These are phyloP conservation scores for Ptychodera flava DNA, from an alignment of 35 echinoderm and acorn worm genomes.

Conservation along the genomic window DNA sequence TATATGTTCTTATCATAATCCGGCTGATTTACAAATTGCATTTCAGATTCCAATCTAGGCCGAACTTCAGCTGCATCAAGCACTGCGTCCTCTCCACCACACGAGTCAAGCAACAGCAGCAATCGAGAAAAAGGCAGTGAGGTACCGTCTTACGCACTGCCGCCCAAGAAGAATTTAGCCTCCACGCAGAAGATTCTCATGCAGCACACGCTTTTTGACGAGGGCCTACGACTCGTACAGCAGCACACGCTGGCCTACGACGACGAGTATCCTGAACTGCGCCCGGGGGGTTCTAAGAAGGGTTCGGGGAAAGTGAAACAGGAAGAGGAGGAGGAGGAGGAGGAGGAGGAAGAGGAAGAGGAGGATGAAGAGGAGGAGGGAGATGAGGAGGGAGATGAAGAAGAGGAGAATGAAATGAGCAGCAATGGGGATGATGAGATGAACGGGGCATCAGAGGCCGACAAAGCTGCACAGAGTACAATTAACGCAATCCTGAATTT, in stretches of 20 bases:
- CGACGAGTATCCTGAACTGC: conserved; percentile 4
- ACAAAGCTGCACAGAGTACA: not conserved
- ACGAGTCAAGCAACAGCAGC: not conserved
- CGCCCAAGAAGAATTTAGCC: conserved; percentile 36
- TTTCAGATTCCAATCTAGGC: not conserved
- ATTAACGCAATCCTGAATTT: not conserved
- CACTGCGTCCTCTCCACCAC: not conserved
- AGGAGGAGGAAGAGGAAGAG: not conserved
- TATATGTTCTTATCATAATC: too few species aligned
- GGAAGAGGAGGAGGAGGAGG: not conserved
- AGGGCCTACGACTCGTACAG: conserved; percentile 72
- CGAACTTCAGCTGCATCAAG: not conserved
- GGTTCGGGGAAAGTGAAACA: not conserved
- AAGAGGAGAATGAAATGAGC: not conserved
- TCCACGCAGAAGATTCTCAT: conserved; percentile 47
- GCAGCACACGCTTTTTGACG: conserved; percentile 73
- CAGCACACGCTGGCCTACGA: not conserved
- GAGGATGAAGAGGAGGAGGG: not conserved
- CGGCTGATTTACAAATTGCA: too few species aligned
- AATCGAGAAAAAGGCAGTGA: not conserved
- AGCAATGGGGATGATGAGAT: not conserved
- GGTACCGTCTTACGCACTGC: not conserved
- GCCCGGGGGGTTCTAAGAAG: not conserved
- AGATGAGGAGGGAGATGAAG: not conserved
- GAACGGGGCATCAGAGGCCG: not conserved